Evolutionary conservation across 2,797 vertebrate species (phyloP), one percentile per base, ranked within the genome.

Genomic region (Manis javanica): DNA sequence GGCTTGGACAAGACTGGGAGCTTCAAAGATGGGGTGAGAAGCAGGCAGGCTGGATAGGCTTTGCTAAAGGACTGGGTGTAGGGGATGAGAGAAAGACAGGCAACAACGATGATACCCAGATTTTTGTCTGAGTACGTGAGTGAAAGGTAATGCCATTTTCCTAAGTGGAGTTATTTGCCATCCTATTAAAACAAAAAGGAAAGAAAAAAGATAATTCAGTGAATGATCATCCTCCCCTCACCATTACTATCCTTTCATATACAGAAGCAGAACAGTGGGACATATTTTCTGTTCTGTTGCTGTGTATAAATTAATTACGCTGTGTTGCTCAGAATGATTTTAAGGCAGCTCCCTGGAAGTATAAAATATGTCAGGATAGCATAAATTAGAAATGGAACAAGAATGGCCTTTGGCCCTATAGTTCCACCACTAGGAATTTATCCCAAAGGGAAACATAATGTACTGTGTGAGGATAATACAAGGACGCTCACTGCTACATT

Each of bases 321-420:
- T 77, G 15, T 2, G 34, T 95, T 86, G n/a, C n/a, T 91, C 49
- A 71, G 61, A 89, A 51, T 89, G 66, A 68, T 77, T 87, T 92
- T 77, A 90, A 63, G 71, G 57, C 37, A 61, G 3, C 2, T 49
- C 46, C 34, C 46, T 37, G 46, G 39, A 14, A 55, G 18, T 14
- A 89, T 37, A 87, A 92, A 94, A 78, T 39, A 53, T 64, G 55
- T 79, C 68, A 84, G 19, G 7, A 77, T 2, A 74, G 21, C 23
- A 89, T 87, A 90, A 95, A 86, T 88, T 85, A 93, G 55, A 89
- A 90, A 68, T 14, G 42, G 55, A 96, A 71, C 24, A 84, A 84
- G 96, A 77, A 55, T 81, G 59, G 34, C 6, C 34, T 94, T 94
- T 94, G 46, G 68, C 10, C 29, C 21, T 75, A 61, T 9, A n/a